A percentile compares a stretch with the other conserved stretches of the same genome.
Evolutionary conservation across 2,113 vertebrate genomes (phyloP).

Genomic region (Salvator merianae): DNA sequence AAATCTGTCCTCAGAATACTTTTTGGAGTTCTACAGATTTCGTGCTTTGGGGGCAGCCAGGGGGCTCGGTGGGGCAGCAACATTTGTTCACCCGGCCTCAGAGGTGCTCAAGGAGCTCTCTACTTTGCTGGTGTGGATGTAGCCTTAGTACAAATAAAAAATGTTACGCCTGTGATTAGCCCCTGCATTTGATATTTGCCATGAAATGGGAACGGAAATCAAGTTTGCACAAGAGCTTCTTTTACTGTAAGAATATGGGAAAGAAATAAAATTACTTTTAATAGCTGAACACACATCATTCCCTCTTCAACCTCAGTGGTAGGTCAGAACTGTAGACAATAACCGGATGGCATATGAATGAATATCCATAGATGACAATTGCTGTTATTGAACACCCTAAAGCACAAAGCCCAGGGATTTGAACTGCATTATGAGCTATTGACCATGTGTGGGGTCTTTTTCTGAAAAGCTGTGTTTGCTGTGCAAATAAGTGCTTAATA

Average conservation of each 20-base stretch:
- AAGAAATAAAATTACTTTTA: not conserved
- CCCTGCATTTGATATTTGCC: not conserved
- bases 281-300: not conserved
- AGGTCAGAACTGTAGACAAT: not conserved
- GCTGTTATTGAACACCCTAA: not conserved
- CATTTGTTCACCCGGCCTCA: not conserved
- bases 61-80: too few relatives aligned
- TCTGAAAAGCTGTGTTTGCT: not conserved
- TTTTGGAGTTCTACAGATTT: too few relatives aligned
- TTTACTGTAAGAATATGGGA: not conserved
- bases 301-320: not conserved
- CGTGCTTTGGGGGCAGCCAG: too few relatives aligned
- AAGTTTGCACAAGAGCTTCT: not conserved
- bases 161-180: not conserved
- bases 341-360: not conserved
- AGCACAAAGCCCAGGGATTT: not conserved
- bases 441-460: not conserved
- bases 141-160: not conserved
- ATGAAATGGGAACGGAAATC: not conserved
- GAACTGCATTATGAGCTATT: not conserved
- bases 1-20: too few relatives aligned
- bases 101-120: not conserved
- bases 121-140: not conserved
- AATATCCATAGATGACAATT: not conserved
- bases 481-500: not conserved